These are phyloP conservation scores for Ephialtes manifestator DNA, from an alignment of 2,888 invertebrate species.

Conservation along the genomic window DNA sequence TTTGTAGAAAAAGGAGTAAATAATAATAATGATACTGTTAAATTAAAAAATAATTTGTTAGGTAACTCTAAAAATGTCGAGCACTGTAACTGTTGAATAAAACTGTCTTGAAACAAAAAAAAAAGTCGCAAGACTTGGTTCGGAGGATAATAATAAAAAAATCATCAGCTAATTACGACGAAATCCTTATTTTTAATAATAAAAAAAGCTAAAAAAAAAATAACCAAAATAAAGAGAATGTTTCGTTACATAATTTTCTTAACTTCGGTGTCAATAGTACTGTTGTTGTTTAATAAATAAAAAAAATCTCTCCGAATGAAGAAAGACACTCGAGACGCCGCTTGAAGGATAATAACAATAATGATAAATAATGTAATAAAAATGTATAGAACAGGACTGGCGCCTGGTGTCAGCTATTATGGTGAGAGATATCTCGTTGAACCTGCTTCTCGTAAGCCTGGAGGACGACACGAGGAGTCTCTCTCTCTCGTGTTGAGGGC, in stretches of 20 bases:
- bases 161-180: neutral
- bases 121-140: too few relatives aligned
- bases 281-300: neutral
- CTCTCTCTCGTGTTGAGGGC: constrained; percentile 60
- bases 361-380: constrained; percentile 22
- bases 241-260: neutral
- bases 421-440: constrained; percentile 65
- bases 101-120: too few relatives aligned
- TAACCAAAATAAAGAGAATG: neutral
- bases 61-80: too few relatives aligned
- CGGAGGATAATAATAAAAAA: too few relatives aligned
- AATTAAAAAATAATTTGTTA: too few relatives aligned
- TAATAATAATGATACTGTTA: too few relatives aligned
- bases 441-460: constrained; percentile 62
- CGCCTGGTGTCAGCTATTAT: constrained; percentile 68
- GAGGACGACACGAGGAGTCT: constrained; percentile 55
- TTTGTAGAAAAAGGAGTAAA: too few relatives aligned
- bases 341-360: neutral
- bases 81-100: too few relatives aligned
- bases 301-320: neutral
- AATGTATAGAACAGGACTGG: constrained; percentile 49
- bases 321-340: neutral
- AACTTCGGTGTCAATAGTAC: neutral
- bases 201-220: neutral
- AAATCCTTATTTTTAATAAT: neutral